phyloP scores from a whole-genome alignment of 2,797 vertebrate genomes.

The Lophius americanus region DNA sequence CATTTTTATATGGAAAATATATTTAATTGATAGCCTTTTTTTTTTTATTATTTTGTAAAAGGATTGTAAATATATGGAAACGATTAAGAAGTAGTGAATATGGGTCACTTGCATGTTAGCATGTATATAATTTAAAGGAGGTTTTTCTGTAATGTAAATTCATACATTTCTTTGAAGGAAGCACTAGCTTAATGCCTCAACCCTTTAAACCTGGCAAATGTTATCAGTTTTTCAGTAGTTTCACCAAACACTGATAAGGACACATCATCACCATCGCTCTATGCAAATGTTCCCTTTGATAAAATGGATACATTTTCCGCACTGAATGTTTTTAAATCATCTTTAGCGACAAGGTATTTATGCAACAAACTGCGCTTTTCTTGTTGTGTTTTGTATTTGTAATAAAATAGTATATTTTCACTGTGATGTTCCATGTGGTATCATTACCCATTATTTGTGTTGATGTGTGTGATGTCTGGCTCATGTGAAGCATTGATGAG shows the following conservation, averaged over 20 bases:
- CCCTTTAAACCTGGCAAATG: slow-evolving; percentile 13
- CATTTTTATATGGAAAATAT: slow-evolving; percentile 75
- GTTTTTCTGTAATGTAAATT: slow-evolving; percentile 27
- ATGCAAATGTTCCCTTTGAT: no score
- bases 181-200: slow-evolving; percentile 40
- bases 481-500: slow-evolving; percentile 51
- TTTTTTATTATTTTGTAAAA: slow-evolving; percentile 64
- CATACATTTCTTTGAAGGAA: slow-evolving; percentile 37
- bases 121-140: slow-evolving; percentile 29
- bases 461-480: slow-evolving; percentile 11
- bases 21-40: slow-evolving; percentile 68
- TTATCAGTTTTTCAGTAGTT: slow-evolving; percentile 9
- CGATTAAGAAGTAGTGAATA: slow-evolving; percentile 48
- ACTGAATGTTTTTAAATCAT: slow-evolving; percentile 78
- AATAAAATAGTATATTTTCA: slow-evolving; percentile 77
- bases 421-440: slow-evolving; percentile 11
- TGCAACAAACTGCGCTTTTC: slow-evolving; percentile 64
- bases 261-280: slow-evolving; percentile 26
- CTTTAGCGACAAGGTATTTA: slow-evolving; percentile 61
- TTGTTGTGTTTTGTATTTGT: slow-evolving; percentile 77
- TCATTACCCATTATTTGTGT: slow-evolving; percentile 13
- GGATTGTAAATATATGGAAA: slow-evolving; percentile 64
- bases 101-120: slow-evolving; percentile 49
- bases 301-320: slow-evolving; percentile 62
- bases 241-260: slow-evolving; percentile 1